phyloP scores from a whole-genome alignment of 2,113 vertebrate genomes.

The Parus major region DNA sequence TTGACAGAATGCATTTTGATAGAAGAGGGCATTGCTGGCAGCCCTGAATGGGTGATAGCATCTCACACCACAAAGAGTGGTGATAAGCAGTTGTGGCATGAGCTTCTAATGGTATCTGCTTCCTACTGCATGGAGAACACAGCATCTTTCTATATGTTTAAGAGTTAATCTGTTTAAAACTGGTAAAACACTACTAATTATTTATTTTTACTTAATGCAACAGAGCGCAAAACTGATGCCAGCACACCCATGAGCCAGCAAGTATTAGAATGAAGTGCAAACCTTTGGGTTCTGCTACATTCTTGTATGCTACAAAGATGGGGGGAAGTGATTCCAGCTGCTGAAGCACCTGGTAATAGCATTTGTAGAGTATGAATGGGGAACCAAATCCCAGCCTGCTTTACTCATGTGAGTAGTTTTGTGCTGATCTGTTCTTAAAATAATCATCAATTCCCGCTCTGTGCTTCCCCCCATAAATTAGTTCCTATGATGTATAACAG shows the following conservation, averaged over 20 bases:
- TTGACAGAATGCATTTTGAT: not conserved
- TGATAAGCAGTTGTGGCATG: not conserved
- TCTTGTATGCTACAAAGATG: not conserved
- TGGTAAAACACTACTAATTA: not conserved
- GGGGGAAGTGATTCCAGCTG: not conserved
- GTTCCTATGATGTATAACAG: constrained; percentile 49
- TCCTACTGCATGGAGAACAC: not conserved
- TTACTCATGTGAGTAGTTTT: constrained; percentile 19
- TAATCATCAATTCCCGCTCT: not conserved
- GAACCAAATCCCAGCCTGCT: constrained; percentile 15
- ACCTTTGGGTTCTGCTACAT: not conserved
- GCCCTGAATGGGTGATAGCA: not conserved
- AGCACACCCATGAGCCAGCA: not conserved
- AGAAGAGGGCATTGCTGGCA: not conserved
- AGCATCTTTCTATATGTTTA: not conserved
- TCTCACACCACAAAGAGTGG: not conserved
- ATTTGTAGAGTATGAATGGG: not conserved
- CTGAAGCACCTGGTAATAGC: not conserved
- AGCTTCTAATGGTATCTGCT: not conserved
- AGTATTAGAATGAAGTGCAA: not conserved
- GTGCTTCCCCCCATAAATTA: constrained; percentile 29
- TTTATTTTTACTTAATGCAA: not conserved
- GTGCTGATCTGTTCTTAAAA: constrained; percentile 49
- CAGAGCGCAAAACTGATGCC: not conserved
- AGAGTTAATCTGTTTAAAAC: not conserved